Percentiles rank a stretch among this genome's conserved stretches.
Conservation (phyloP, 2,113 vertebrate genomes). For the Heterotis niloticus region DNA sequence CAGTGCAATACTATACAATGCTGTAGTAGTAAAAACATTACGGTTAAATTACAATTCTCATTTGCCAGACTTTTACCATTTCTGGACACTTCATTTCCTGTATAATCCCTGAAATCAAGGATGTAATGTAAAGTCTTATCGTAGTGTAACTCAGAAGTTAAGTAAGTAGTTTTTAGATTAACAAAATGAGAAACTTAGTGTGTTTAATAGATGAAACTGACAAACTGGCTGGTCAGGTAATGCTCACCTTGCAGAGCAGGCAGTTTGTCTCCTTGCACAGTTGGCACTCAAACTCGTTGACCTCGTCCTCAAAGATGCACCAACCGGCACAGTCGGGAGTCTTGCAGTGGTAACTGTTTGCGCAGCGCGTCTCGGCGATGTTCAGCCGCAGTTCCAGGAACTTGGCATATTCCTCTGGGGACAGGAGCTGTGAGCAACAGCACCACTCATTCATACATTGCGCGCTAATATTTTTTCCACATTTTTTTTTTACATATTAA, state of each 20-base stretch:
- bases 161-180: too few species aligned
- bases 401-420: slow-evolving; percentile 67
- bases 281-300: slow-evolving; percentile 75
- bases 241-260: slow-evolving; percentile 64
- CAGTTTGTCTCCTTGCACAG: slow-evolving; percentile 66
- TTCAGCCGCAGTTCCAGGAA: slow-evolving; percentile 74
- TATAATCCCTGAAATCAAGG: too few species aligned
- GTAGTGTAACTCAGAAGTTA: too few species aligned
- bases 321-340: slow-evolving; percentile 78
- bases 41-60: too few species aligned
- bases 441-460: not conserved
- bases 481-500: not conserved
- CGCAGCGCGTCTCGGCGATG: slow-evolving; percentile 75
- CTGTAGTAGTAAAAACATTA: too few species aligned
- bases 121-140: too few species aligned
- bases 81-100: too few species aligned
- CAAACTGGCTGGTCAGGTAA: not conserved
- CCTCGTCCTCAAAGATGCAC: slow-evolving; percentile 84
- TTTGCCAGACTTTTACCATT: too few species aligned
- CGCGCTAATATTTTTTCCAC: not conserved
- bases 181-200: too few species aligned
- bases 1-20: too few species aligned
- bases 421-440: slow-evolving; percentile 63
- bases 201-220: too few species aligned
- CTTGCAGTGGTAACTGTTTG: slow-evolving; percentile 83